A percentile compares a stretch with the other conserved stretches of the same genome.
phyloP scores from a whole-genome alignment of 30 jellyfish, hydroid and myxozoan species.

The Chironex yamaguchii region DNA sequence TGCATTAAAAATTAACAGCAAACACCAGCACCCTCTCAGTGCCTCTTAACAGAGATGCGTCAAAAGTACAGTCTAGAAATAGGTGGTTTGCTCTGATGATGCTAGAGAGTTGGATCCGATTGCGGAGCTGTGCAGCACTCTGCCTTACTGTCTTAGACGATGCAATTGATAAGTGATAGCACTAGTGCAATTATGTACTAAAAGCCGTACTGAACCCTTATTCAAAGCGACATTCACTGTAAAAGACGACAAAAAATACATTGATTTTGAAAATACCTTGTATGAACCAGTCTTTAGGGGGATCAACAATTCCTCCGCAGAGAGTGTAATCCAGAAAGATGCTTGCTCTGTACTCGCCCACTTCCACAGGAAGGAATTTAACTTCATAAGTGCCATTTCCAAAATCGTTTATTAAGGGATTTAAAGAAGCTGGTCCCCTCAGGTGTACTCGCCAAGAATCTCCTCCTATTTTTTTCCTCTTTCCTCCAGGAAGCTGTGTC shows the following conservation, averaged over 20 bases:
- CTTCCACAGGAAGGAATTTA: slow-evolving; percentile 71
- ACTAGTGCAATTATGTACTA: too few relatives aligned
- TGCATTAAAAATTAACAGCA: too few relatives aligned
- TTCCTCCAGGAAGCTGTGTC: slow-evolving; percentile 77
- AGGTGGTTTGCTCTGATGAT: too few relatives aligned
- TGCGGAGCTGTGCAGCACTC: too few relatives aligned
- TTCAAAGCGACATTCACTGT: not conserved
- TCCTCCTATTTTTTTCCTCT: slow-evolving; percentile 76
- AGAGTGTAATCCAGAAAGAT: slow-evolving; percentile 85
- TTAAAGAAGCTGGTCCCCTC: slow-evolving; percentile 75
- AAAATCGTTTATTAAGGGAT: slow-evolving; percentile 70
- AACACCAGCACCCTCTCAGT: too few relatives aligned
- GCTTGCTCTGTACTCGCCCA: slow-evolving; percentile 72
- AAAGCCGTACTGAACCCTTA: too few relatives aligned
- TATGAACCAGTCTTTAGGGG: slow-evolving; percentile 94
- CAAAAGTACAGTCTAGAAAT: too few relatives aligned
- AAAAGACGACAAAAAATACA: not conserved
- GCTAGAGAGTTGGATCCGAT: too few relatives aligned
- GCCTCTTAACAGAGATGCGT: too few relatives aligned
- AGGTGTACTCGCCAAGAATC: slow-evolving; percentile 91
- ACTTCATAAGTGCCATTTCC: slow-evolving; percentile 94
- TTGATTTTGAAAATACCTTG: slow-evolving; percentile 55
- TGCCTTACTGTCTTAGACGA: too few relatives aligned
- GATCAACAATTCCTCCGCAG: slow-evolving; percentile 96
- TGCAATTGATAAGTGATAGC: too few relatives aligned